Evolutionary conservation across 1,140 invertebrate species (phyloP).

Genomic region (Drosophila busckii): DNA sequence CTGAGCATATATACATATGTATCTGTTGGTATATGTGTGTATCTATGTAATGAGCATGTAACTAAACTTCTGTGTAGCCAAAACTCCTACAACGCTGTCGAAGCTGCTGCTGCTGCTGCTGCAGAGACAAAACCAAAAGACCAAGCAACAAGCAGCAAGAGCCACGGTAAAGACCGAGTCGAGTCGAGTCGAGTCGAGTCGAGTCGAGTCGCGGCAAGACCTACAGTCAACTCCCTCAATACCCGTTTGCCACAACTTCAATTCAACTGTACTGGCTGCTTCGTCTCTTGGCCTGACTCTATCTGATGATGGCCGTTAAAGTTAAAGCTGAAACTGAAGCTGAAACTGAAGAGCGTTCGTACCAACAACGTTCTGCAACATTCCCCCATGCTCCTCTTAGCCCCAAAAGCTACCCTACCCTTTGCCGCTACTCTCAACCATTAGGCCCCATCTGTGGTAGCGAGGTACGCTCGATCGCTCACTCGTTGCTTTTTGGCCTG

Average conservation of each 20-base stretch:
- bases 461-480: constrained; percentile 33
- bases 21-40: constrained; percentile 25
- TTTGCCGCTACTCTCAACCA: background rate
- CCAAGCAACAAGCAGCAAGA: constrained; percentile 4
- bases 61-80: constrained; percentile 74
- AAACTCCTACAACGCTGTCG: constrained; percentile 71
- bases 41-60: constrained; percentile 74
- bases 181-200: constrained; percentile 3
- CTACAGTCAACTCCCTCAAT: constrained; percentile 61
- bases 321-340: constrained; percentile 54
- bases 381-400: background rate
- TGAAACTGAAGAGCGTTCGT: constrained; percentile 63
- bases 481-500: constrained; percentile 31
- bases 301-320: constrained; percentile 76
- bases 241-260: constrained; percentile 68
- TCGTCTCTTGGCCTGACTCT: constrained; percentile 21
- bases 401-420: background rate
- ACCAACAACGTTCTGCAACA: constrained; percentile 47
- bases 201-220: constrained; percentile 19
- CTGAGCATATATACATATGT: background rate
- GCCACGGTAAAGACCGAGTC: constrained; percentile 4
- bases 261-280: constrained; percentile 65
- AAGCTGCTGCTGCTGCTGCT: too few species aligned
- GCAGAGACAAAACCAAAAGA: constrained; percentile 48
- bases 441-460: constrained; percentile 11